Evolutionary conservation across 2,888 invertebrate species (phyloP).

Genomic region (Lithophane semibrunnea): DNA sequence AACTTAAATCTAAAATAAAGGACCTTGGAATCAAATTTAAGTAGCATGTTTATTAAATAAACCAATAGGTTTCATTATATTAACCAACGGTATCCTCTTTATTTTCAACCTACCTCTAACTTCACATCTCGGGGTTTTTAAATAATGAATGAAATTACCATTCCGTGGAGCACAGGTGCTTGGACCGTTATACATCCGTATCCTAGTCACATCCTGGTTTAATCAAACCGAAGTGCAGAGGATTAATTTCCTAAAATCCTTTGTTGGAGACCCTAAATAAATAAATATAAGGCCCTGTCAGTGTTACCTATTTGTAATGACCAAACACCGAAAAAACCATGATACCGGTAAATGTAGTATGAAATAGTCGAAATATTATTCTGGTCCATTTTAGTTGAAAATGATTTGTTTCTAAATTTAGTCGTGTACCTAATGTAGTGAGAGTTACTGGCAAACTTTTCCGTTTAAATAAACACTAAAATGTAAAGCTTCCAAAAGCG

Average conservation of each 20-base stretch:
- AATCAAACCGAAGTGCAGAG: slow-evolving; percentile 20
- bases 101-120: slow-evolving; percentile 8
- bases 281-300: not conserved
- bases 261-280: too few relatives aligned
- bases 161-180: slow-evolving; percentile 4
- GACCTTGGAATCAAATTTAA: too few relatives aligned
- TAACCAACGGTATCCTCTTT: not conserved
- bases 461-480: slow-evolving; percentile 44
- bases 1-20: not conserved
- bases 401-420: slow-evolving; percentile 18
- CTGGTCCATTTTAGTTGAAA: not conserved
- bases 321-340: not conserved
- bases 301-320: not conserved
- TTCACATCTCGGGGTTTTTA: slow-evolving; percentile 1
- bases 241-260: too few relatives aligned
- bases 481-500: slow-evolving; percentile 22
- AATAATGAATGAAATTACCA: slow-evolving; percentile 26
- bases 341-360: not conserved
- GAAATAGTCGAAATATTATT: not conserved
- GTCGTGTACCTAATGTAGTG: slow-evolving; percentile 23
- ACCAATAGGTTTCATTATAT: slow-evolving; percentile 1
- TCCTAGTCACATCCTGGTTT: slow-evolving; percentile 11
- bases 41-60: slow-evolving; percentile 13
- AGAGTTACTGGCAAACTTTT: slow-evolving; percentile 35
- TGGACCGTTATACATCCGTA: slow-evolving; percentile 28